Evolutionary conservation across 2,888 invertebrate genomes (phyloP).

Genomic region (Drosophila anceps): DNA sequence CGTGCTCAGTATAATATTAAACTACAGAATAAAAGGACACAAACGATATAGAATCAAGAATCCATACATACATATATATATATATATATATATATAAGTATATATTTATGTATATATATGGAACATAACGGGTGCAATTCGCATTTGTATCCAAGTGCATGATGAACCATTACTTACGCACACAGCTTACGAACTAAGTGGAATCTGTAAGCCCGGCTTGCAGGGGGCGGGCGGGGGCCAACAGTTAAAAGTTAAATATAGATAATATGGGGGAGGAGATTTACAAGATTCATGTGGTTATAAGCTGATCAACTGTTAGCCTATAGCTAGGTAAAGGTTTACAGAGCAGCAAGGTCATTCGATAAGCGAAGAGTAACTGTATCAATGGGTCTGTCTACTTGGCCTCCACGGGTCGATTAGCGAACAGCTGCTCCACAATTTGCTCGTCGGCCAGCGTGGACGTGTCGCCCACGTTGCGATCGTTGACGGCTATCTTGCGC

Average conservation of each 20-base stretch:
- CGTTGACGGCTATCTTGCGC: constrained; percentile 96
- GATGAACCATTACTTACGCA: constrained; percentile 69
- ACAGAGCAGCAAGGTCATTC: constrained; percentile 36
- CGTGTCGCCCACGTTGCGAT: constrained; percentile 95
- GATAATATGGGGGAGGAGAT: constrained; percentile 55
- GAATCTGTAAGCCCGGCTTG: constrained; percentile 61
- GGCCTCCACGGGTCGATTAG: constrained; percentile 88
- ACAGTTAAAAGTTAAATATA: constrained; percentile 44
- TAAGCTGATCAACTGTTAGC: constrained; percentile 38
- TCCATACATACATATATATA: constrained; percentile 3
- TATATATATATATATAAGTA: too few species aligned
- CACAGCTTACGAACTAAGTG: constrained; percentile 67
- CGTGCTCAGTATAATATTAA: constrained; percentile 62
- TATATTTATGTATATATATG: constrained; percentile 11
- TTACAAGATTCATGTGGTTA: constrained; percentile 64
- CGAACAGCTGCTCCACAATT: constrained; percentile 93
- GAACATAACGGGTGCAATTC: constrained; percentile 36
- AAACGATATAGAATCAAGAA: constrained; percentile 27
- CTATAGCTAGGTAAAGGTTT: constrained; percentile 41
- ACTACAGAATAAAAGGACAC: constrained; percentile 44
- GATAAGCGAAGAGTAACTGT: constrained; percentile 24
- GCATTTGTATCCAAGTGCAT: constrained; percentile 7
- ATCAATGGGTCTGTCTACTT: constrained; percentile 68
- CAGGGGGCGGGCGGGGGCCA: constrained; percentile 39
- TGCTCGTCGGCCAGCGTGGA: constrained; percentile 97